phyloP scores from a whole-genome alignment of 2,888 invertebrate genomes.

The Hyppa rectilinea region DNA sequence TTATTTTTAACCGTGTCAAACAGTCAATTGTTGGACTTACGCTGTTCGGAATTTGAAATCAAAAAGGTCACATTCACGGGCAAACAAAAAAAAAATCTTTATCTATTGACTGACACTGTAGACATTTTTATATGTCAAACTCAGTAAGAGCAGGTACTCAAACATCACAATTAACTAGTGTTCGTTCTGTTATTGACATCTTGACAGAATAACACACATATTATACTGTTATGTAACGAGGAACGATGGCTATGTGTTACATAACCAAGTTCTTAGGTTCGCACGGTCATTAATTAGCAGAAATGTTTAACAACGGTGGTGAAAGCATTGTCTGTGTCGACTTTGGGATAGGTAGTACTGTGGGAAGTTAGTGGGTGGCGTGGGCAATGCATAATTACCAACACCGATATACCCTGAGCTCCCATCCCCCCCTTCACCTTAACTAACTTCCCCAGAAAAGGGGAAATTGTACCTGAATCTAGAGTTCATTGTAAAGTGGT shows the following conservation, averaged over 20 bases:
- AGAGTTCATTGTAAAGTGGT: conserved; percentile 65
- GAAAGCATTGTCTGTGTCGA: conserved; percentile 83
- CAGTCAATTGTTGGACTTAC: conserved; percentile 32
- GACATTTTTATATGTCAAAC: conserved; percentile 42
- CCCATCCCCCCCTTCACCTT: conserved; percentile 45
- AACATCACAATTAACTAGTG: conserved; percentile 52
- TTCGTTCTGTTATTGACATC: conserved; percentile 59
- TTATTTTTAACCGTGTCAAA: too few relatives aligned
- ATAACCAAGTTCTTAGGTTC: conserved; percentile 61
- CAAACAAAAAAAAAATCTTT: conserved; percentile 17
- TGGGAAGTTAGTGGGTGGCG: conserved; percentile 82
- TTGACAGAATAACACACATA: conserved; percentile 63
- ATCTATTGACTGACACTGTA: conserved; percentile 34
- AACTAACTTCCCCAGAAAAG: not conserved
- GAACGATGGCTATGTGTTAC: conserved; percentile 57
- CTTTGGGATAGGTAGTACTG: conserved; percentile 67
- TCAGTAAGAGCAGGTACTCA: conserved; percentile 34
- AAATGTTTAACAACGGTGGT: conserved; percentile 77
- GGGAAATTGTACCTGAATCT: not conserved
- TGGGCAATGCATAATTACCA: conserved; percentile 80
- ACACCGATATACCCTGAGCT: conserved; percentile 69
- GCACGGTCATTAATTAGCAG: conserved; percentile 82
- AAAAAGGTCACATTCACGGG: conserved; percentile 15
- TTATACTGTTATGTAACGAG: conserved; percentile 47
- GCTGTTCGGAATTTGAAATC: conserved; percentile 3